These are phyloP conservation scores for Pantelozetes paolii DNA, from an alignment of 2,888 invertebrate genomes.

Conservation along the genomic window DNA sequence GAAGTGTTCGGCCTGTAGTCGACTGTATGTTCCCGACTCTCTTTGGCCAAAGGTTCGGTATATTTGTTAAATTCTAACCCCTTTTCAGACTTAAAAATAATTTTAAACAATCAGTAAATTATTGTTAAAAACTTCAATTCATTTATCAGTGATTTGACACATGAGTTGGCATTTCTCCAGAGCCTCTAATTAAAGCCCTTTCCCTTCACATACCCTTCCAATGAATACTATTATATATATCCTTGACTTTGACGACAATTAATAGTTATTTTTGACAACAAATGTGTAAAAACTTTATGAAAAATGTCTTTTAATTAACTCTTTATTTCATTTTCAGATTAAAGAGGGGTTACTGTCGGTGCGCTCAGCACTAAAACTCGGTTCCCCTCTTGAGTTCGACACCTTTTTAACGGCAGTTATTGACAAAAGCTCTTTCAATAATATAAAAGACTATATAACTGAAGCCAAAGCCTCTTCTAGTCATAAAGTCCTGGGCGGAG, in stretches of 20 bases:
- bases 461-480: slow-evolving; percentile 70
- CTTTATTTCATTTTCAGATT: slow-evolving; percentile 55
- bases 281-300: too few relatives aligned
- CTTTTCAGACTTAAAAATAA: too few relatives aligned
- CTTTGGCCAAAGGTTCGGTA: slow-evolving; percentile 65
- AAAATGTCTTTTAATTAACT: neutral
- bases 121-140: too few relatives aligned
- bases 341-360: slow-evolving; percentile 67
- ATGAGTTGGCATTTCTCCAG: too few relatives aligned
- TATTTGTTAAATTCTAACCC: neutral
- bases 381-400: slow-evolving; percentile 74
- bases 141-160: too few relatives aligned
- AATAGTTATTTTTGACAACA: too few relatives aligned
- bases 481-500: slow-evolving; percentile 78
- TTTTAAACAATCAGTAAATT: too few relatives aligned
- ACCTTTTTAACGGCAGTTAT: slow-evolving; percentile 93
- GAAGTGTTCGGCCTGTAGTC: slow-evolving; percentile 97
- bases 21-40: slow-evolving; percentile 89
- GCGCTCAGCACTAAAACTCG: slow-evolving; percentile 72
- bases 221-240: too few relatives aligned
- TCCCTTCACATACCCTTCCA: too few relatives aligned
- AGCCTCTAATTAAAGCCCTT: too few relatives aligned
- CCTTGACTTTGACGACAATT: too few relatives aligned
- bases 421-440: slow-evolving; percentile 82
- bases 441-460: slow-evolving; percentile 83